These are phyloP conservation scores for Wasmannia auropunctata DNA, from an alignment of 1,140 invertebrate species.

Conservation along the genomic window DNA sequence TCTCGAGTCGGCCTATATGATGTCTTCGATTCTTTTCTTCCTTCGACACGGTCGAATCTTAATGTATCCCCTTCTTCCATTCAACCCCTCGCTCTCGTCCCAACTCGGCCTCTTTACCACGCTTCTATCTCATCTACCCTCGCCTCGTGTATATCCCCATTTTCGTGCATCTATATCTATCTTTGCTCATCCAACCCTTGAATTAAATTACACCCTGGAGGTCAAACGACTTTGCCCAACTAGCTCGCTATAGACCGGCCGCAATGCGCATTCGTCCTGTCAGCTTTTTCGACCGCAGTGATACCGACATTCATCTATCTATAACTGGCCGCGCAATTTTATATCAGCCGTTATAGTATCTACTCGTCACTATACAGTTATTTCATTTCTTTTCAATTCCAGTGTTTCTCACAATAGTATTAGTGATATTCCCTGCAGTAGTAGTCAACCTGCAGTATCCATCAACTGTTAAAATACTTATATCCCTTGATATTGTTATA, in stretches of 20 bases:
- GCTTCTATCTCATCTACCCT: conserved; percentile 21
- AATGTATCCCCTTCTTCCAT: conserved; percentile 10
- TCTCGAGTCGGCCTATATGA: neutral
- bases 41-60: conserved; percentile 23
- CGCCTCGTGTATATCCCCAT: conserved; percentile 48
- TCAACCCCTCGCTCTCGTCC: neutral
- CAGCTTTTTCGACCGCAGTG: neutral
- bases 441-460: too few relatives aligned
- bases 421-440: too few relatives aligned
- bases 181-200: conserved; percentile 68
- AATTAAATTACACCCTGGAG: conserved; percentile 70
- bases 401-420: too few relatives aligned
- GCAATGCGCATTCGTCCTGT: conserved; percentile 4
- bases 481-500: neutral
- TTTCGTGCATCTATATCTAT: conserved; percentile 65
- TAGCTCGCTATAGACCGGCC: conserved; percentile 9
- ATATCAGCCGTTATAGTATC: neutral
- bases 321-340: conserved; percentile 14
- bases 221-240: conserved; percentile 49
- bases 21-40: neutral
- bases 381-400: conserved; percentile 6
- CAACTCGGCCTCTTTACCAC: conserved; percentile 19
- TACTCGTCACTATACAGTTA: neutral
- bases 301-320: neutral
- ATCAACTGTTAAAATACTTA: neutral